These are phyloP conservation scores for Scaptomyza graminum DNA, from an alignment of 1,140 invertebrate genomes.

Conservation along the genomic window DNA sequence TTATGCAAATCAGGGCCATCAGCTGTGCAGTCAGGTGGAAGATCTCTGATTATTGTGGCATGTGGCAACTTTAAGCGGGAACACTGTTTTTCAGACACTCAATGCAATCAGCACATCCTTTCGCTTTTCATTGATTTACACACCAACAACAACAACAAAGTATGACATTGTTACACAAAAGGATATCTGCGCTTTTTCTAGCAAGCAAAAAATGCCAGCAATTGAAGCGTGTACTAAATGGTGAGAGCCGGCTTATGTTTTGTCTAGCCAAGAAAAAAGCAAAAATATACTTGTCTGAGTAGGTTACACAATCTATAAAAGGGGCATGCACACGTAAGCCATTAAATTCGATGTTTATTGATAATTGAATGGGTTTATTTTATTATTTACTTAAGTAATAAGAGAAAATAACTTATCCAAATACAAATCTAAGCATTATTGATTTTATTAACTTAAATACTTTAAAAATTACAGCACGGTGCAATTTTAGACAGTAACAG, in stretches of 20 bases:
- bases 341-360: too few species aligned
- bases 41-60: conserved; percentile 67
- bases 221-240: conserved; percentile 23
- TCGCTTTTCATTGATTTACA: conserved; percentile 62
- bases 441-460: too few species aligned
- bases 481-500: too few species aligned
- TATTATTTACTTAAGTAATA: too few species aligned
- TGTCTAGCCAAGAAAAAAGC: neutral
- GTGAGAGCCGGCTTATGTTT: neutral
- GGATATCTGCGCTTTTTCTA: conserved; percentile 18
- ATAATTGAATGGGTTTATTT: too few species aligned
- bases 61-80: conserved; percentile 17
- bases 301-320: too few species aligned
- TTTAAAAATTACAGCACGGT: too few species aligned
- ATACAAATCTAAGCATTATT: too few species aligned
- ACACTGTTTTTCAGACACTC: neutral
- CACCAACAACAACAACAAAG: conserved; percentile 5
- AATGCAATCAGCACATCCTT: conserved; percentile 13
- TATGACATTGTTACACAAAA: conserved; percentile 6
- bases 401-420: too few species aligned
- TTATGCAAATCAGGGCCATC: conserved; percentile 68
- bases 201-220: conserved; percentile 7
- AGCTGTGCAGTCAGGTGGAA: conserved; percentile 66
- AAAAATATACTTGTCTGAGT: too few species aligned
- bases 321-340: too few species aligned